Base-by-base conservation (phyloP, 2,888 invertebrate species). In the Drosophila affinis region DNA sequence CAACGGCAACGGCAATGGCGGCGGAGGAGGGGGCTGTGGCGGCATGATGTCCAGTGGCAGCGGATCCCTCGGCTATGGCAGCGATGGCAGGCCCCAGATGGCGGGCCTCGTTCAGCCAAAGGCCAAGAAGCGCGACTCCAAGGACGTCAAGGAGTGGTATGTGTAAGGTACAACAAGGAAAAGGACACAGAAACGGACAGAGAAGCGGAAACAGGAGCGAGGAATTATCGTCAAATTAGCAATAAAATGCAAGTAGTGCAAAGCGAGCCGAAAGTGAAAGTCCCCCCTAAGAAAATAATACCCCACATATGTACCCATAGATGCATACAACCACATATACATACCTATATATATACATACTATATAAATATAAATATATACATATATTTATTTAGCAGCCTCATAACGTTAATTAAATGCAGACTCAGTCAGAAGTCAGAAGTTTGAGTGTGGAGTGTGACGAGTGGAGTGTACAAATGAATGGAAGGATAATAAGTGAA, bases 111-210 rank as follows among this genome's bases (percentile, higher is more conserved):
- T 93, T 55, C 93, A 93, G 47, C 91, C 92, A 21, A 92, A 94
- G 90, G 93, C 94, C 68, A 93, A 96, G 92, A 96, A 97, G 90
- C 94, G 95, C 75, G 95, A 95, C 91, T 94, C 96, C 75, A 97
- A 97, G 94, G 97, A 97, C 91, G 97, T 98, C 91, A 98, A 98
- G 93, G 98, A 98, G 94, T 98, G 98, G 98, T 98, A 98, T 93
- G 98, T 98, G 93, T 98, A 96, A 94, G 88, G 39, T 48, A 7
- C 14, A 14, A n/a, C 14, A 39, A 39, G 21, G 21, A 27, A 21
- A 18, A 10, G 18, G 3, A 21, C 21, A 21, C 3, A 5, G 12
- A 55, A 21, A 18, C 14, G n/a, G 3, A 21, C 21, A 21, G 21
- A 24, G 12, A 55, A 64, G 2, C 44, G 34, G 32, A 62, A 34